These are phyloP conservation scores for Anaspis maculata DNA, from an alignment of 2,888 invertebrate species.

Conservation along the genomic window DNA sequence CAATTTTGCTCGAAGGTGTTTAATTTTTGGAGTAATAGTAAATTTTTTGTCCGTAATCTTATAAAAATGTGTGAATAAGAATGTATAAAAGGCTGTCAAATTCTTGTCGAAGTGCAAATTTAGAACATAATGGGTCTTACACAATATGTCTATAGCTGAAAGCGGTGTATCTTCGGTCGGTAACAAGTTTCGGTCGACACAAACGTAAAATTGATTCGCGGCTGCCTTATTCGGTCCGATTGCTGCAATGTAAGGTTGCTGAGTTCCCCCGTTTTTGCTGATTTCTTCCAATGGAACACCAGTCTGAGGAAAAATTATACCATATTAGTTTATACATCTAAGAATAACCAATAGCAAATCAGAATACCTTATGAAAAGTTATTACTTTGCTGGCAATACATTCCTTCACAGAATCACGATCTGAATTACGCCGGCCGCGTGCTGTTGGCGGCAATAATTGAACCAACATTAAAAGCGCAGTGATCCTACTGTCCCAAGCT, in stretches of 20 bases:
- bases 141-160: slow-evolving; percentile 5
- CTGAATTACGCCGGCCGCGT: not conserved
- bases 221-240: not conserved
- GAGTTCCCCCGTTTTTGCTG: not conserved
- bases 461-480: not conserved
- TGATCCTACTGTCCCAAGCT: not conserved
- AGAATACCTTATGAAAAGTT: not conserved
- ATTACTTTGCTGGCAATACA: not conserved
- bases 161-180: not conserved
- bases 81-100: slow-evolving; percentile 3
- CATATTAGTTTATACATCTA: not conserved
- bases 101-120: slow-evolving; percentile 4
- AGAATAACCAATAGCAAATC: not conserved
- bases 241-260: not conserved
- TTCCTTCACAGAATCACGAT: not conserved
- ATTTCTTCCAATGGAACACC: not conserved
- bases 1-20: slow-evolving; percentile 1
- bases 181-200: not conserved
- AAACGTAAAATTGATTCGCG: not conserved
- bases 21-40: slow-evolving; percentile 4
- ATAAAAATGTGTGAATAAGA: slow-evolving; percentile 6
- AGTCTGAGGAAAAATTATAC: not conserved
- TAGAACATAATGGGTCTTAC: slow-evolving; percentile 5
- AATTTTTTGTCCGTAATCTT: slow-evolving; percentile 5
- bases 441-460: not conserved